A percentile compares a stretch with the other conserved stretches of the same genome.
Evolutionary conservation across 2,797 vertebrate species (phyloP).

Genomic region (Odontamblyopus rebecca): DNA sequence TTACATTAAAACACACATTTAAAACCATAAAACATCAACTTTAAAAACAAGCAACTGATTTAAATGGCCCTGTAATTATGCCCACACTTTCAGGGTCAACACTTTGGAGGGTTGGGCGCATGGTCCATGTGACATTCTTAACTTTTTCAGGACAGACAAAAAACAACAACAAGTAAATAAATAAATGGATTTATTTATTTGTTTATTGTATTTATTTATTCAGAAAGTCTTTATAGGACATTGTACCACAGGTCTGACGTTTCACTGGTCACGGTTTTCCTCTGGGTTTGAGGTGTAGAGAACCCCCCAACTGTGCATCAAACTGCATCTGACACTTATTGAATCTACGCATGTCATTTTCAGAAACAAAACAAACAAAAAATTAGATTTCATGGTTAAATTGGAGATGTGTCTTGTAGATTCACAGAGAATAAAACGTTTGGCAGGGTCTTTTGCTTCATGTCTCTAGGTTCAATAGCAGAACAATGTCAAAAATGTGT

Average conservation of each 20-base stretch:
- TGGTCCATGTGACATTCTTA: background rate
- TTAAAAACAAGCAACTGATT: constrained; percentile 51
- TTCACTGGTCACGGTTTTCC: too few relatives aligned
- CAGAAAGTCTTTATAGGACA: too few relatives aligned
- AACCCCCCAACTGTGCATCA: constrained; percentile 29
- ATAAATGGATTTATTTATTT: too few relatives aligned
- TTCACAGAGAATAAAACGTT: background rate
- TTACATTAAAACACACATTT: constrained; percentile 18
- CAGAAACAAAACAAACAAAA: background rate
- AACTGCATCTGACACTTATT: background rate
- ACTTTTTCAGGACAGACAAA: background rate
- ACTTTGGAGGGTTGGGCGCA: background rate
- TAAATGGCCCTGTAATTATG: constrained; percentile 41
- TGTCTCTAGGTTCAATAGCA: background rate
- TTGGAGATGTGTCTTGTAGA: background rate
- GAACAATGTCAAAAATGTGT: constrained; percentile 23
- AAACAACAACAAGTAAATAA: background rate
- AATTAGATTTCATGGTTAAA: background rate
- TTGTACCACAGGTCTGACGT: too few relatives aligned
- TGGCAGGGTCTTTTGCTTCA: too few relatives aligned
- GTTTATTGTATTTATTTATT: too few relatives aligned
- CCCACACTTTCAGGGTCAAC: constrained; percentile 40
- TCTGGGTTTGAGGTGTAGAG: constrained; percentile 22
- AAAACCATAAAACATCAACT: constrained; percentile 35
- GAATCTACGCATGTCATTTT: background rate